Evolutionary conservation across 1,140 invertebrate genomes (phyloP).

Genomic region (Brachionus manjavacas): DNA sequence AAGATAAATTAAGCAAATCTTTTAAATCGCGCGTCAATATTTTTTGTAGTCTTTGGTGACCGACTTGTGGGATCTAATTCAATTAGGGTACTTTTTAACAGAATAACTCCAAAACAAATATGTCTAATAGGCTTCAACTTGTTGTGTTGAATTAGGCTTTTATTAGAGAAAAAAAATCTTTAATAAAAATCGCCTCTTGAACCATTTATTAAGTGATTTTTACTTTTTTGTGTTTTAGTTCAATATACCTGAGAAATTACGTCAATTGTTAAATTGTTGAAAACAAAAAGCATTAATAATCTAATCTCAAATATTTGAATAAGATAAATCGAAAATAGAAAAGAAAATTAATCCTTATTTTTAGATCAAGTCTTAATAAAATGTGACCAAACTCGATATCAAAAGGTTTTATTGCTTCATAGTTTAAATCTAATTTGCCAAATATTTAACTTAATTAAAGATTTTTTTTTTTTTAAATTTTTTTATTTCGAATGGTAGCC

Average conservation of each 20-base stretch:
- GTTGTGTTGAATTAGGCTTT: background rate
- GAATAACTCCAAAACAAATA: background rate
- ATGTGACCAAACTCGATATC: background rate
- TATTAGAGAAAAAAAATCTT: background rate
- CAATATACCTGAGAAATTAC: background rate
- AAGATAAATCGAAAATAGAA: background rate
- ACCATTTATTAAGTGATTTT: background rate
- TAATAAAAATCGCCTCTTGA: background rate
- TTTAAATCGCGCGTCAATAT: background rate
- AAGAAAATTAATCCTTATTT: background rate
- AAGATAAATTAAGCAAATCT: background rate
- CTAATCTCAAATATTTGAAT: background rate
- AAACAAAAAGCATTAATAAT: background rate
- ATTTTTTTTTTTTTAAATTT: background rate
- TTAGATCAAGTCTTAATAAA: background rate
- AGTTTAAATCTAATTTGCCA: background rate
- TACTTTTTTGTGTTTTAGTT: background rate
- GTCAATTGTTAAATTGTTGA: background rate
- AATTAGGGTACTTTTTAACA: background rate
- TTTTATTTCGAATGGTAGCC: background rate
- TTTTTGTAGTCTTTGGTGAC: background rate
- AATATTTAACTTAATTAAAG: background rate
- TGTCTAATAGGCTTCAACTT: background rate
- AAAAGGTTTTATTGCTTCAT: background rate
- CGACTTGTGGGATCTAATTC: background rate